Conservation (phyloP, 2,113 vertebrate species). For the Herpailurus yagouaroundi region DNA sequence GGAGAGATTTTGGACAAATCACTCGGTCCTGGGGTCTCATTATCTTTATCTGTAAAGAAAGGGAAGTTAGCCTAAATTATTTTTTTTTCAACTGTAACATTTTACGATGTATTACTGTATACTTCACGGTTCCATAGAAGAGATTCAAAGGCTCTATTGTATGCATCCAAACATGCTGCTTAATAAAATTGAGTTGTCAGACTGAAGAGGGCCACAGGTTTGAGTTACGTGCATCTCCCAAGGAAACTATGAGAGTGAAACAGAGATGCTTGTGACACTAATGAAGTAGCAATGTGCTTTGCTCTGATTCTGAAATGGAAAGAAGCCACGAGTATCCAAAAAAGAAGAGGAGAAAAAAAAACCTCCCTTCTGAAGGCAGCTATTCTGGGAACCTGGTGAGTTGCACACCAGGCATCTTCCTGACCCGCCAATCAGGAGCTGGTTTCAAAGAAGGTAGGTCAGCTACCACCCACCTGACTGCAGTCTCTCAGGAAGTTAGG, state of each 20-base stretch:
- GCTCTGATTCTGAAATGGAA: not conserved
- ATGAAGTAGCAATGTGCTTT: not conserved
- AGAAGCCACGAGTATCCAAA: not conserved
- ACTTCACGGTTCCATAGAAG: not conserved
- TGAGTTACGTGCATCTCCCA: not conserved
- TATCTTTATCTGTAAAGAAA: not conserved
- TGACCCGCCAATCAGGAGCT: not conserved
- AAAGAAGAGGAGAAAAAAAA: not conserved
- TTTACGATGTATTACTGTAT: not conserved
- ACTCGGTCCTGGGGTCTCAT: not conserved
- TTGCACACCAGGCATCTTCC: not conserved
- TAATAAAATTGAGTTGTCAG: not conserved
- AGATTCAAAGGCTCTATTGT: not conserved
- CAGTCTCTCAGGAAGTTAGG: not conserved
- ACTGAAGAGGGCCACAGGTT: no score
- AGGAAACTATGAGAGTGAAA: not conserved
- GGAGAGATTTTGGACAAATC: not conserved
- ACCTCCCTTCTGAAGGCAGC: not conserved
- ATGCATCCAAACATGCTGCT: not conserved
- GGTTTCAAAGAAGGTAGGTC: not conserved
- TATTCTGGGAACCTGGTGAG: constrained; percentile 33
- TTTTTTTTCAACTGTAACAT: not conserved
- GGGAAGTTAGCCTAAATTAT: not conserved
- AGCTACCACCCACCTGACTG: not conserved
- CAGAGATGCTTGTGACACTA: not conserved